Conservation (phyloP, 1,140 invertebrate genomes). For the Acyrthosiphon pisum region DNA sequence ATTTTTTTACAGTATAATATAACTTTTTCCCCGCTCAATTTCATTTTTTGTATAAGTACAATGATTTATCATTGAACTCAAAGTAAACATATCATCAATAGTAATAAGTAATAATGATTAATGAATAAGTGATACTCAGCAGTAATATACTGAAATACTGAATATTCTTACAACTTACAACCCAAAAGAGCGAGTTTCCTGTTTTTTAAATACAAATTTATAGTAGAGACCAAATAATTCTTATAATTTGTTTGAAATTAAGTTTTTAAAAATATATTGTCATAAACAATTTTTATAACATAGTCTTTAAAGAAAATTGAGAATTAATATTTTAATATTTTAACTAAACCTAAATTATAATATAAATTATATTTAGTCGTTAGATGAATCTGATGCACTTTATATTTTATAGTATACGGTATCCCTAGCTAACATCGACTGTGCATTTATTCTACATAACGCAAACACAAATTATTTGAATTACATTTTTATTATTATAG, state of each 20-base stretch:
- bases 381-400: background rate
- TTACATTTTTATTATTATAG: background rate
- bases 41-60: background rate
- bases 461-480: background rate
- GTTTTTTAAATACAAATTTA: too few relatives aligned
- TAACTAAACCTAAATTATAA: background rate
- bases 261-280: too few relatives aligned
- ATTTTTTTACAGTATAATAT: background rate
- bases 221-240: too few relatives aligned
- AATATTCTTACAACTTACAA: too few relatives aligned
- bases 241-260: too few relatives aligned
- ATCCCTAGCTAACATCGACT: background rate
- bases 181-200: too few relatives aligned
- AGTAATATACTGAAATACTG: too few relatives aligned
- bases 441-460: background rate
- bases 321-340: background rate
- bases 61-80: background rate
- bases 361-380: background rate
- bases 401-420: background rate
- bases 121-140: too few relatives aligned
- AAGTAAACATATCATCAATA: background rate
- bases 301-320: background rate
- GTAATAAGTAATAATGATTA: too few relatives aligned
- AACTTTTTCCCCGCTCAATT: background rate
- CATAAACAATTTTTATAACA: background rate